A percentile compares a stretch with the other conserved stretches of the same genome.
Evolutionary conservation across 2,113 vertebrate genomes (phyloP).

Genomic region (Theristicus caerulescens): DNA sequence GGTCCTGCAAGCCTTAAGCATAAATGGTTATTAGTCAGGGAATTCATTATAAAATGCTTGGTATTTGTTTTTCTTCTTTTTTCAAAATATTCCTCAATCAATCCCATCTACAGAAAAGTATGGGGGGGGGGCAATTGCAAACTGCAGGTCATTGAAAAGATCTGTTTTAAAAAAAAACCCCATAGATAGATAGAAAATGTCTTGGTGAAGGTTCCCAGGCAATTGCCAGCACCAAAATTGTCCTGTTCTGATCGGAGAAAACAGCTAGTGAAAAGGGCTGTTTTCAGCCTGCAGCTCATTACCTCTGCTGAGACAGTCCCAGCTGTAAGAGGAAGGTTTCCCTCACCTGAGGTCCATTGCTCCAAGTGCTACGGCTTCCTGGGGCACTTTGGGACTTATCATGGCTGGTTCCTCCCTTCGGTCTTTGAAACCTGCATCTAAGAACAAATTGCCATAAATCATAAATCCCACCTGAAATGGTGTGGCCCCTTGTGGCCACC

Average conservation of each 20-base stretch:
- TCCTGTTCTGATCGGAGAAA: neutral
- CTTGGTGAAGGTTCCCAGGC: neutral
- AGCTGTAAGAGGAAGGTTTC: fast-evolving
- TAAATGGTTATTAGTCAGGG: neutral
- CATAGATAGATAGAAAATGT: neutral
- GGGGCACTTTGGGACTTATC: neutral
- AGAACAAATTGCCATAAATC: neutral
- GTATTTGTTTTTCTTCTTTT: neutral
- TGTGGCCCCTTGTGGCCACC: neutral
- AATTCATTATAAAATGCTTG: neutral
- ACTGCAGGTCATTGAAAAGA: neutral
- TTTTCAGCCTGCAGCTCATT: neutral
- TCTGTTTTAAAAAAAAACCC: neutral
- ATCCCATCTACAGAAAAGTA: neutral
- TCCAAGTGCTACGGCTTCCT: neutral
- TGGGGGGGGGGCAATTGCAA: neutral
- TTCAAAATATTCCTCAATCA: neutral
- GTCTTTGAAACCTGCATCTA: neutral
- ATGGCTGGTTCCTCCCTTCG: neutral
- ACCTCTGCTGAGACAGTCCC: neutral
- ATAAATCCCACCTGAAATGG: neutral
- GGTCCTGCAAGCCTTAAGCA: neutral
- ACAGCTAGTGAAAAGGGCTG: neutral
- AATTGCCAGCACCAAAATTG: neutral
- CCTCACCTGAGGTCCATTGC: neutral